phyloP scores from a whole-genome alignment of 2,797 vertebrate species.

The Pseudochromis fuscus region DNA sequence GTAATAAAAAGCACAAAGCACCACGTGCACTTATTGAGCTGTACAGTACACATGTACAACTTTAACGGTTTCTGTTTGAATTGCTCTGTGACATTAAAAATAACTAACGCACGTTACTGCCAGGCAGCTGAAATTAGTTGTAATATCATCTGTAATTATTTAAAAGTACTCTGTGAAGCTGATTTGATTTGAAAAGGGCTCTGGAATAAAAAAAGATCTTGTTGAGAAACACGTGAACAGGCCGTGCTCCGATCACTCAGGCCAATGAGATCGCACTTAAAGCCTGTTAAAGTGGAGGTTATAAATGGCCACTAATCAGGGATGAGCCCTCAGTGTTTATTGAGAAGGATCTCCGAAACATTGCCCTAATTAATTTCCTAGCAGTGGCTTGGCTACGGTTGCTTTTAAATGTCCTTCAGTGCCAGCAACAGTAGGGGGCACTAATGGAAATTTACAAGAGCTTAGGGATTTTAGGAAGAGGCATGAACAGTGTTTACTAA shows the following conservation, averaged over 20 bases:
- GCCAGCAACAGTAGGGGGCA: conserved; percentile 69
- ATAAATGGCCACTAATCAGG: conserved; percentile 85
- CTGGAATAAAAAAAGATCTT: conserved; percentile 41
- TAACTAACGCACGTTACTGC: neutral
- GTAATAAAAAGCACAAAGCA: conserved; percentile 64
- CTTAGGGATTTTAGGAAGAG: conserved; percentile 75
- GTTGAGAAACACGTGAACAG: conserved; percentile 47
- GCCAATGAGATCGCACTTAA: conserved; percentile 77
- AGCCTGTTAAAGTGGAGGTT: conserved; percentile 80
- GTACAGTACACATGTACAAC: conserved; percentile 22
- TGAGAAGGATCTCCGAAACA: conserved; percentile 80
- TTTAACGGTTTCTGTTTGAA: conserved; percentile 12
- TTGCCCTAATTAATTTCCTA: conserved; percentile 84
- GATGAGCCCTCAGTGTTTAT: conserved; percentile 82
- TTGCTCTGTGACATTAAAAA: conserved; percentile 13
- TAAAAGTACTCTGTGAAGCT: conserved; percentile 21
- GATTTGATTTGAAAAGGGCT: conserved; percentile 46
- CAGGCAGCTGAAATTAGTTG: conserved; percentile 3
- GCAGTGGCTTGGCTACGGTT: conserved; percentile 64
- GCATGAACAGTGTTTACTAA: conserved; percentile 75
- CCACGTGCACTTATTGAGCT: conserved; percentile 19
- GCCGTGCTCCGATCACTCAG: conserved; percentile 63
- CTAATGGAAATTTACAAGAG: conserved; percentile 75
- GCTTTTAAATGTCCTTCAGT: conserved; percentile 70
- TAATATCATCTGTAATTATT: conserved; percentile 26